Base-by-base conservation (phyloP, 1,140 invertebrate genomes). In the Radopholus similis region DNA sequence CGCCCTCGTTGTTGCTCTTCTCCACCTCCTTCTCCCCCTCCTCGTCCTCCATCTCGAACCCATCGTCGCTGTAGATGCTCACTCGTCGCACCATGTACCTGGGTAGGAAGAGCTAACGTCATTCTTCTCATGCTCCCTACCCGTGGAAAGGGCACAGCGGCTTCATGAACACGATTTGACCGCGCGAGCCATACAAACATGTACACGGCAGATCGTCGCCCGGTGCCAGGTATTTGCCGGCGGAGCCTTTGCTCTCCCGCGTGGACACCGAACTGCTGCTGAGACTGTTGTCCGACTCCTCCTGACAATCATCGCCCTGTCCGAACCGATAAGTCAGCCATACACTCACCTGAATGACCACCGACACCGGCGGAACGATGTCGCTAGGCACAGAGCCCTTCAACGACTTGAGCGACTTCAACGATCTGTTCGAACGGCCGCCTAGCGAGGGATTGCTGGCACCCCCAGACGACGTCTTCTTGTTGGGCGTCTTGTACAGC, bases 111-210 rank as follows among this genome's bases (percentile, higher is more conserved):
- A n/a, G n/a, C n/a, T n/a, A 8, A 47, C 1, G 23, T 51, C 1
- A 26, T 51, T 51, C 30, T 51, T 51, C 18, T 11, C 9, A 9
- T 11, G 6, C 30, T 51, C 23, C 47, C 37, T 67, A 80, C 28
- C 79, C 79, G 28, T 81, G 79, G 32, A 82, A 81, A 18, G 79
- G 80, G 66, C 79, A 81, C 23, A 81, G 49, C 11, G 74, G 77
- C 38, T 76, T 82, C 80, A 81, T 81, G 15, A 69, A 62, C n/a
- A 66, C 70, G 26, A 81, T 78, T 5, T 68, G 37, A 3, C 79
- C 79, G 15, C 51, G 57, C 4, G 60, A 66, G 56, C 82, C 66
- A 53, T 80, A 81, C 44, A 76, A 58, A 42, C 78, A 81, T 21
- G 80, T 70, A 57, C 78, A 81, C 2, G 78, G 78, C 28, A 81